These are phyloP conservation scores for Willisornis vidua DNA, from an alignment of 2,113 vertebrate species.

Conservation along the genomic window DNA sequence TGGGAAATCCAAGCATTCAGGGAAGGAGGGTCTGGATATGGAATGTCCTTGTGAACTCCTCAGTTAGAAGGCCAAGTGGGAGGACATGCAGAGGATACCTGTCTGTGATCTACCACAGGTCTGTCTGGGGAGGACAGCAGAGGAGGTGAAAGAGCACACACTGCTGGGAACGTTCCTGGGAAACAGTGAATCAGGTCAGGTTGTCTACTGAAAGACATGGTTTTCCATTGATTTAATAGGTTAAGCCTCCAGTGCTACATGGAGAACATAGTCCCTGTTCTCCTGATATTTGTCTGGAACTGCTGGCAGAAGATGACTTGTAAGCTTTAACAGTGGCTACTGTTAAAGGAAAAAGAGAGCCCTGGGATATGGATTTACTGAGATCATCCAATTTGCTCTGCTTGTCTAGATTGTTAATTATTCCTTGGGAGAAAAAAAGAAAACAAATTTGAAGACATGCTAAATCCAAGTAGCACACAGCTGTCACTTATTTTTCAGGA, in stretches of 20 bases:
- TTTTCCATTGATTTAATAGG: not conserved
- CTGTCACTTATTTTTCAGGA: slow-evolving; percentile 23
- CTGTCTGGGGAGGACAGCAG: not conserved
- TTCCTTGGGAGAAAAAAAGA: not conserved
- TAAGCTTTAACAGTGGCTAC: not conserved
- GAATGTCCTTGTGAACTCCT: not conserved
- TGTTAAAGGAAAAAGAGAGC: not conserved
- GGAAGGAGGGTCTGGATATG: not conserved
- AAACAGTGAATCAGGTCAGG: not conserved
- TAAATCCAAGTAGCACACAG: not conserved
- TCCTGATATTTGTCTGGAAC: not conserved
- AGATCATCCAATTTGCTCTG: not conserved
- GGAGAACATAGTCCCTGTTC: not conserved
- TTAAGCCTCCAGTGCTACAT: not conserved
- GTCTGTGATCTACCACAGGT: not conserved
- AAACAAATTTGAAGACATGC: not conserved
- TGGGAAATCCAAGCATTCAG: not conserved
- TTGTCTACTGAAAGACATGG: not conserved
- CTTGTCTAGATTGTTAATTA: not conserved
- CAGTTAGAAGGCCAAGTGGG: not conserved
- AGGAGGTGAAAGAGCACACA: not conserved
- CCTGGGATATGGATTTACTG: not conserved
- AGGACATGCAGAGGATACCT: not conserved
- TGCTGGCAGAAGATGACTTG: not conserved
- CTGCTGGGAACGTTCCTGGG: not conserved